phyloP scores from a whole-genome alignment of 2,888 invertebrate species.

The Aricia artaxerxes region DNA sequence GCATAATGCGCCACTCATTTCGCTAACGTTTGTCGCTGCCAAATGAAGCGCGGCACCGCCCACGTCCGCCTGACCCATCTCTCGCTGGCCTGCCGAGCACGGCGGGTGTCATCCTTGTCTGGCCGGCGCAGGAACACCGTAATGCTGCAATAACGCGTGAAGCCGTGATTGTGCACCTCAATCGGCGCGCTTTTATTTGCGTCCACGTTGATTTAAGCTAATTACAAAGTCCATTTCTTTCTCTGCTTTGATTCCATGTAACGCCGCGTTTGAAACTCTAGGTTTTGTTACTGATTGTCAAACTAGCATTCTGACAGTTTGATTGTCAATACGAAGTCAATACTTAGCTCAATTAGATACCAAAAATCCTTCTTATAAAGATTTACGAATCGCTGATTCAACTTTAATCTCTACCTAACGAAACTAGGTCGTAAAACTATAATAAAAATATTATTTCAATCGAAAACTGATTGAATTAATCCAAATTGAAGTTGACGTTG shows the following conservation, averaged over 20 bases:
- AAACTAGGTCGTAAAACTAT: not conserved
- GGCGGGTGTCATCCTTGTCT: slow-evolving; percentile 36
- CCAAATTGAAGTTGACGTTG: slow-evolving; percentile 26
- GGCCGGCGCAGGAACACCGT: slow-evolving; percentile 37
- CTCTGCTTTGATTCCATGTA: not conserved
- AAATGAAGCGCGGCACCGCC: slow-evolving; percentile 66
- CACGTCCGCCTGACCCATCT: slow-evolving; percentile 48
- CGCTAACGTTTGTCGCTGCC: slow-evolving; percentile 64
- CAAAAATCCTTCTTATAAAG: not conserved
- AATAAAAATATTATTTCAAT: slow-evolving; percentile 23
- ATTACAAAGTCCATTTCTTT: not conserved
- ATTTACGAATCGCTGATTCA: not conserved
- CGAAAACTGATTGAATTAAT: slow-evolving; percentile 37
- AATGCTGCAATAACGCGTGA: slow-evolving; percentile 62
- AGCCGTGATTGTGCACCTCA: slow-evolving; percentile 52
- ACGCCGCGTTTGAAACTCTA: not conserved
- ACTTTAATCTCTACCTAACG: not conserved
- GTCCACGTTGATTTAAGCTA: slow-evolving; percentile 34
- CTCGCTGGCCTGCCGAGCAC: slow-evolving; percentile 40
- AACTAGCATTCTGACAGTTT: not conserved
- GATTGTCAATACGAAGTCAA: not conserved
- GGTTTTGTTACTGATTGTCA: not conserved
- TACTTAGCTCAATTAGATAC: not conserved
- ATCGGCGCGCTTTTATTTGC: slow-evolving; percentile 48
- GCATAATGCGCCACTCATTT: slow-evolving; percentile 72